Evolutionary conservation across 2,797 vertebrate genomes (phyloP).

Genomic region (Hemibagrus guttatus): DNA sequence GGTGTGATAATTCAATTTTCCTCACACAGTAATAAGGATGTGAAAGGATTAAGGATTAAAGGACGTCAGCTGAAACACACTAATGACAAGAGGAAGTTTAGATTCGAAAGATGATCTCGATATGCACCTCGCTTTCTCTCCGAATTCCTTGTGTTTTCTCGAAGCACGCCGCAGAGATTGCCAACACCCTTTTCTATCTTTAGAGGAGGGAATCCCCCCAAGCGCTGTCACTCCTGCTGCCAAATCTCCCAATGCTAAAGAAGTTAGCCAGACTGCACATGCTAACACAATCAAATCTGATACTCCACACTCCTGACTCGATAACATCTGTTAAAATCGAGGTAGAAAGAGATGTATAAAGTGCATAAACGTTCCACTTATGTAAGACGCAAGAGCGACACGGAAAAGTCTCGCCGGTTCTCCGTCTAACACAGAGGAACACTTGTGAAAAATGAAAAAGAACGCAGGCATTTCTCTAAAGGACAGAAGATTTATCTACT

Average conservation of each 20-base stretch:
- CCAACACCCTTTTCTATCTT: constrained; percentile 81
- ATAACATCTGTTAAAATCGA: constrained; percentile 17
- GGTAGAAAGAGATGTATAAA: constrained; percentile 24
- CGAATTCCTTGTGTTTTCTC: constrained; percentile 65
- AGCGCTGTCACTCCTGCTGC: constrained; percentile 42
- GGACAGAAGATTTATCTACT: constrained; percentile 74
- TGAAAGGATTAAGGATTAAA: no score
- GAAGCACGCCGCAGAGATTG: constrained; percentile 66
- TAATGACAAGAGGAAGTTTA: constrained; percentile 78
- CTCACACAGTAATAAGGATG: neutral
- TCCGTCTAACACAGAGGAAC: constrained; percentile 49
- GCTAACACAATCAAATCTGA: constrained; percentile 63
- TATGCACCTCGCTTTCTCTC: constrained; percentile 59
- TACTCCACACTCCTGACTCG: constrained; percentile 30
- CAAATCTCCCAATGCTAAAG: constrained; percentile 59
- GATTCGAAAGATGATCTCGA: constrained; percentile 55
- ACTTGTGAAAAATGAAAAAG: constrained; percentile 46
- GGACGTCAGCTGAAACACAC: constrained; percentile 62
- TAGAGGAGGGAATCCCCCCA: constrained; percentile 77
- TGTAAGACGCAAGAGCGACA: constrained; percentile 31
- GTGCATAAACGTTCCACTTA: constrained; percentile 24
- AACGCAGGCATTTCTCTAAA: constrained; percentile 54
- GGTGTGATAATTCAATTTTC: neutral
- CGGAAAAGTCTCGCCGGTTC: constrained; percentile 43
- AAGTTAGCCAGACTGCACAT: constrained; percentile 67